Evolutionary conservation across 2,888 invertebrate genomes (phyloP), one percentile per base, ranked within the genome.

Genomic region (Clusia tigrina): DNA sequence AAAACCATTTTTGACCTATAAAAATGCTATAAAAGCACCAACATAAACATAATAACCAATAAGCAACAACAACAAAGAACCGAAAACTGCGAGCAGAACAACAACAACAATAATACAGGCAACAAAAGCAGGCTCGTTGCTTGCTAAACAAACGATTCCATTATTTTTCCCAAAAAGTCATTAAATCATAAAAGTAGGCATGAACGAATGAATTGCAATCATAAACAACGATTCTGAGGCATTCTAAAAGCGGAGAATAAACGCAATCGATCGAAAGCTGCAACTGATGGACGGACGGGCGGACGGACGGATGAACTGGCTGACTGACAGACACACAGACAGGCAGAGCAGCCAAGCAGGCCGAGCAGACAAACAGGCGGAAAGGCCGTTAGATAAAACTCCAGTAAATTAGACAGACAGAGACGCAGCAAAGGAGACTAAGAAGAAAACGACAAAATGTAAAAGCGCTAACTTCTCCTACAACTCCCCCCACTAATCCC

Each of bases 131-230:
- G 32, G 6, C 32, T 32, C 42, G 53, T 54, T 58, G 58, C n/a
- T n/a, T n/a, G n/a, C 54, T 23, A 32, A 58, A 63, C 63, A 58
- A 51, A 63, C 58, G 55, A 63, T 55, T 63, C 55, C 58, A 63
- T 63, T 63, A 63, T 63, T 46, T 63, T 25, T 24, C 58, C 32
- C 54, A 59, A n/a, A 63, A 63, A 59, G 32, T 55, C 54, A 54
- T 58, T 58, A 59, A 63, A 63, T 63, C 58, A 58, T 51, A 59
- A 63, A 58, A 55, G 54, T 58, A 48, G 54, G 58, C 62, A 54
- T 24, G 24, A 24, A 25, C 60, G n/a, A 37, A 2, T 2, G 9
- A 46, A 20, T 20, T 24, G 20, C 24, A 54, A 54, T 32, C 26
- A 59, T 59, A 51, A 32, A 51, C 20, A 42, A 12, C 9, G 10